phyloP scores from a whole-genome alignment of 2,113 vertebrate genomes.

The Ochotona princeps region DNA sequence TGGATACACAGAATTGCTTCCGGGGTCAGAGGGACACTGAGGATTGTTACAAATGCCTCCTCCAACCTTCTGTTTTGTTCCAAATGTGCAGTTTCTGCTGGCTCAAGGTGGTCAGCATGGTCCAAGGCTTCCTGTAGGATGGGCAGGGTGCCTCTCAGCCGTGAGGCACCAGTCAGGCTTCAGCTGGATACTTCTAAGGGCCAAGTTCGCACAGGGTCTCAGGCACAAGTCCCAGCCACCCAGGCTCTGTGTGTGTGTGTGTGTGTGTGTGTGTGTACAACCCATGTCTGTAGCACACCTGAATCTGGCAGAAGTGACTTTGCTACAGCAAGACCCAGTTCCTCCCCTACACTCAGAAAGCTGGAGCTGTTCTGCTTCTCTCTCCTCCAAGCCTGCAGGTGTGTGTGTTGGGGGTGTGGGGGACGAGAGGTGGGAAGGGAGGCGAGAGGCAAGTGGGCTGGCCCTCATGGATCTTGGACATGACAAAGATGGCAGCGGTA shows the following conservation, averaged over 20 bases:
- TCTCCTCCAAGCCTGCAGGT: not conserved
- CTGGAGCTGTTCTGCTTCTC: accelerated
- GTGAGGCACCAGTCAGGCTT: not conserved
- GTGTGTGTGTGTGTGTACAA: too few relatives aligned
- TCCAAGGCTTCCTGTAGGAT: not conserved
- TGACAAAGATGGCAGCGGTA: not conserved
- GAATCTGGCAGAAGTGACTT: not conserved
- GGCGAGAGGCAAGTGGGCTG: not conserved
- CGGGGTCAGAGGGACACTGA: not conserved
- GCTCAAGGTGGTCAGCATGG: not conserved
- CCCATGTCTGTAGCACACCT: not conserved
- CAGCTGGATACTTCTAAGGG: not conserved
- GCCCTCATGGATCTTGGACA: not conserved
- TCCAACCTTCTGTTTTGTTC: not conserved
- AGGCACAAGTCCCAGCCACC: not conserved
- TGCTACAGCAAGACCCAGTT: not conserved
- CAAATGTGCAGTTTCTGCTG: not conserved
- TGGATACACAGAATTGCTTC: not conserved
- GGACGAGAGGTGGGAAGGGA: too few relatives aligned
- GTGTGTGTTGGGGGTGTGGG: too few relatives aligned
- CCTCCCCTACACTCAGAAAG: not conserved
- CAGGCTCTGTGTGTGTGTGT: too few relatives aligned
- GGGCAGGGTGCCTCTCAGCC: not conserved
- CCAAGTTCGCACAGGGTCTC: not conserved
- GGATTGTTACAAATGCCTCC: not conserved